A percentile compares a stretch with the other conserved stretches of the same genome.
Evolutionary conservation across 2,797 vertebrate species (phyloP).

Genomic region (Dipus sagitta): DNA sequence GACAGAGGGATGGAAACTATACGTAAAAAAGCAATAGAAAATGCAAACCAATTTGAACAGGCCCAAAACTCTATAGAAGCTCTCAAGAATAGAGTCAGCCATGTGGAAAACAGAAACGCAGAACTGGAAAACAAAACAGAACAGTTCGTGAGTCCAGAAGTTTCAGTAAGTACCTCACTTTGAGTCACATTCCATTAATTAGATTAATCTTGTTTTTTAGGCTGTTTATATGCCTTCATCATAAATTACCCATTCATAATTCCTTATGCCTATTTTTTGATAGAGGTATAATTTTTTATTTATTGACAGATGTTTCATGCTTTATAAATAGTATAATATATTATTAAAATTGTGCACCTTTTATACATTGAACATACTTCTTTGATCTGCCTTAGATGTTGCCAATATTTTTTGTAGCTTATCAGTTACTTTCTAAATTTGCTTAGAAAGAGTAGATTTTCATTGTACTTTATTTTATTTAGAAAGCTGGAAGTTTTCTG

Average conservation of each 20-base stretch:
- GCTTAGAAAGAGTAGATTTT: neutral
- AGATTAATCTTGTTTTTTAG: slow-evolving; percentile 17
- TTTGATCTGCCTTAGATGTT: neutral
- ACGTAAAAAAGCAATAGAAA: too few relatives aligned
- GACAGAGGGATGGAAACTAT: too few relatives aligned
- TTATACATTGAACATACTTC: neutral
- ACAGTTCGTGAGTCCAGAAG: neutral
- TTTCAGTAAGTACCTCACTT: neutral
- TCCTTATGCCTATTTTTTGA: neutral
- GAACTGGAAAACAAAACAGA: too few relatives aligned
- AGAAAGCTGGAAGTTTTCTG: neutral
- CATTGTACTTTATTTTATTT: slow-evolving; percentile 22
- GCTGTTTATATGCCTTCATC: slow-evolving; percentile 20
- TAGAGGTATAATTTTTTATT: neutral
- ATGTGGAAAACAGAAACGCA: too few relatives aligned
- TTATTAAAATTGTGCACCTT: neutral
- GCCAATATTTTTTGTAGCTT: slow-evolving; percentile 16
- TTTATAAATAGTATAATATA: slow-evolving; percentile 23
- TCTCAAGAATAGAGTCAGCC: too few relatives aligned
- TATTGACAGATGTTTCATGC: neutral
- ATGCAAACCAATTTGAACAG: too few relatives aligned
- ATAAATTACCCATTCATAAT: neutral
- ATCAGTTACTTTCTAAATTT: slow-evolving; percentile 4
- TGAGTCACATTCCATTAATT: neutral
- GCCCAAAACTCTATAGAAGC: too few relatives aligned